Conservation (phyloP, 2,888 invertebrate genomes). For the Polydrusus tereticollis region DNA sequence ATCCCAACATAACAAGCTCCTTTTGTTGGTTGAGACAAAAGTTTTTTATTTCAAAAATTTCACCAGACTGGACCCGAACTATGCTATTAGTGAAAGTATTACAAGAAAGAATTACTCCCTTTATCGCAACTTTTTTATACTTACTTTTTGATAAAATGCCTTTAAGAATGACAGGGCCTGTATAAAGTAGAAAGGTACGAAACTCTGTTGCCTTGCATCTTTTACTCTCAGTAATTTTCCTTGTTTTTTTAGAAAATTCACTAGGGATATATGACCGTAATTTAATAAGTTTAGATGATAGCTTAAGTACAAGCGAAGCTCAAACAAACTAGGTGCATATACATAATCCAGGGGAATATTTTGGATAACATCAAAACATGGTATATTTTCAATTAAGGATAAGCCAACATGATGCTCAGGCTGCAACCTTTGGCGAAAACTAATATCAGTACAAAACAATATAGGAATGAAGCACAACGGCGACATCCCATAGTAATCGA, state of each 20-base stretch:
- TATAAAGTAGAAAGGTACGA: constrained; percentile 41
- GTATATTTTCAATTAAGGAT: constrained; percentile 42
- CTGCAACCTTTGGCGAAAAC: constrained; percentile 35
- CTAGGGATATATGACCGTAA: constrained; percentile 40
- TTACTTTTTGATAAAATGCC: constrained; percentile 36
- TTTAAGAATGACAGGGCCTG: constrained; percentile 40
- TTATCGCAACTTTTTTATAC: too few relatives aligned
- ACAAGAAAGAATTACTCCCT: constrained; percentile 24
- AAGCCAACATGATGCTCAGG: constrained; percentile 39
- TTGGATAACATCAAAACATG: constrained; percentile 39
- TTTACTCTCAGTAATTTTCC: constrained; percentile 8
- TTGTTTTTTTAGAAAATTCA: constrained; percentile 42
- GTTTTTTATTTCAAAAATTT: too few relatives aligned
- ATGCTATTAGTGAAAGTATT: constrained; percentile 36
- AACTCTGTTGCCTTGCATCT: constrained; percentile 43
- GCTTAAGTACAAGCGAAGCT: too few relatives aligned
- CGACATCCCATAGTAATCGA: too few relatives aligned
- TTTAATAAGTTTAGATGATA: constrained; percentile 22
- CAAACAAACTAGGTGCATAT: constrained; percentile 41
- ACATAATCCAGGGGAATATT: constrained; percentile 44
- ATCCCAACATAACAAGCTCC: too few relatives aligned
- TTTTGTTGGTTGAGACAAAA: too few relatives aligned
- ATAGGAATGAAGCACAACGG: too few relatives aligned
- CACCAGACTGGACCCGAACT: constrained; percentile 19
- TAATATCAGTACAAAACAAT: background rate